Evolutionary conservation across 1,140 invertebrate genomes (phyloP), one percentile per base, ranked within the genome.

Genomic region (Colletes gigas): DNA sequence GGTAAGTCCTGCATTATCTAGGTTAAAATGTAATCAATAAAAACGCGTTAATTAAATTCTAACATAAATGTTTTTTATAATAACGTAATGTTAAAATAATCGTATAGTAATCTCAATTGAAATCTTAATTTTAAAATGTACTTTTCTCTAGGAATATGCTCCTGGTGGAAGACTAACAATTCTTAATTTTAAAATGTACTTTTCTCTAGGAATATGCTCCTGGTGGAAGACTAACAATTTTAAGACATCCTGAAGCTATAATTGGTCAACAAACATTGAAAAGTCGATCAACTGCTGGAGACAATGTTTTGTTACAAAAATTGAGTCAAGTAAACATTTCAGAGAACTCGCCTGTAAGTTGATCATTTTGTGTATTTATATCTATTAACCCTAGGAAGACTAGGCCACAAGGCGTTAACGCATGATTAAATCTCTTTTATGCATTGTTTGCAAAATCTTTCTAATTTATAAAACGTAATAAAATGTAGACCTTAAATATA

Each of bases 111-210:
- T 17, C 9, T n/a, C n/a, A n/a, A 39, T 39, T 62, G 21, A 9
- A 47, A 50, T 19, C 19, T 9, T 9, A 57, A 69, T 50, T 17
- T 17, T 50, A 21, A 15, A 30, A 62, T 47, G 6, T 21, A 15
- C 44, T 87, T 71, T 78, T 80, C 88, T 93, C n/a, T 91, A 97
- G 97, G 97, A 98, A 94, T 98, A 97, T 95, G 94, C 97, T 94
- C 98, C 98, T 89, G 97, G 97, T 94, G 98, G 98, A 89, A 95
- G 97, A 92, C 95, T 96, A 91, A 96, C 97, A 92, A 93, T 97
- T 89, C n/a, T n/a, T n/a, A n/a, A n/a, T n/a, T n/a, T 17, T 50
- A 21, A 15, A 30, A 62, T 47, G 6, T 21, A 15, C 44, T 87
- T 71, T 78, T 80, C 88, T 93, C n/a, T 91, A 97, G 97, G 97